Evolutionary conservation across 2,113 vertebrate genomes (phyloP).

Genomic region (Cyphomyrus discorhynchus): DNA sequence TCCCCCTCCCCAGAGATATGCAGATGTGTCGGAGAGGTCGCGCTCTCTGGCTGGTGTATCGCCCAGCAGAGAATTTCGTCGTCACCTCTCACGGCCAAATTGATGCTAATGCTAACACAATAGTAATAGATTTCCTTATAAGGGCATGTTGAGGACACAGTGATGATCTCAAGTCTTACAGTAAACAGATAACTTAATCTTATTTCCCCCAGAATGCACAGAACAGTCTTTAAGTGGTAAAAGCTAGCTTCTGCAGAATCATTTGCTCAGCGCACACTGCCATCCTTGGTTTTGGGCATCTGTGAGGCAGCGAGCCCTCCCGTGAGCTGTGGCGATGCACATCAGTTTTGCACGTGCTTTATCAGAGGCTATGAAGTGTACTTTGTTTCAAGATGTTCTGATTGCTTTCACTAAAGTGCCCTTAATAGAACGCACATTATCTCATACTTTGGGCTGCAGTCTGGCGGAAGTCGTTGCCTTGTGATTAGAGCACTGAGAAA

Average conservation of each 20-base stretch:
- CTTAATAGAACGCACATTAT: neutral
- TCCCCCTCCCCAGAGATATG: neutral
- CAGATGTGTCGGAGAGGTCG: neutral
- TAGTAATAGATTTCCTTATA: neutral
- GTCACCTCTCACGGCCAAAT: neutral
- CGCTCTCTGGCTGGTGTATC: neutral
- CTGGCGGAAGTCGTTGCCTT: neutral
- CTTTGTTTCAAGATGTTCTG: slow-evolving; percentile 26
- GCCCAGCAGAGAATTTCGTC: neutral
- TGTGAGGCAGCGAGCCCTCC: slow-evolving; percentile 6
- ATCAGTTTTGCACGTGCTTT: slow-evolving; percentile 29
- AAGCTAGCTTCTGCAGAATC: neutral
- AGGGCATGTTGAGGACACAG: neutral
- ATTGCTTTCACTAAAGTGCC: neutral
- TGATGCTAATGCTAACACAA: neutral
- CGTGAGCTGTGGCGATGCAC: slow-evolving; percentile 20
- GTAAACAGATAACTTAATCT: neutral
- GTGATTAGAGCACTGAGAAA: neutral
- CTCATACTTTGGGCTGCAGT: neutral
- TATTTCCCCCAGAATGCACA: neutral
- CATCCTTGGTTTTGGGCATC: slow-evolving; percentile 5
- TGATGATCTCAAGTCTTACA: neutral
- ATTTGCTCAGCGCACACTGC: neutral
- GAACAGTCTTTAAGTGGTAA: neutral
- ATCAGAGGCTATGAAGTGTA: slow-evolving; percentile 32